Conservation (phyloP, 2,113 vertebrate species). For the Salminus brasiliensis region DNA sequence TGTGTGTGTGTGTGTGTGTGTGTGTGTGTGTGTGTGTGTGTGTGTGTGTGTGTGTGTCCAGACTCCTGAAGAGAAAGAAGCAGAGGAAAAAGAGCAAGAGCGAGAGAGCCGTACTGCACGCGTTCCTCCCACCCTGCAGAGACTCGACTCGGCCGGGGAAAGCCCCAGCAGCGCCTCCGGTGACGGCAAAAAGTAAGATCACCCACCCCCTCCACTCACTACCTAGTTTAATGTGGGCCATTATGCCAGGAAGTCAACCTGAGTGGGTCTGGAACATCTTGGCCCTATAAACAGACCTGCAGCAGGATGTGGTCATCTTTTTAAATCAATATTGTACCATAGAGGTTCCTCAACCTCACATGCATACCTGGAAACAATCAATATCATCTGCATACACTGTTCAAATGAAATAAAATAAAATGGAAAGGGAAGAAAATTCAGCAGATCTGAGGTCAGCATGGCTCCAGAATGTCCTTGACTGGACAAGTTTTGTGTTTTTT, state of each 20-base stretch:
- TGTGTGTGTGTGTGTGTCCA: slow-evolving; percentile 30
- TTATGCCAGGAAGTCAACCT: background rate
- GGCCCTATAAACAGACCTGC: background rate
- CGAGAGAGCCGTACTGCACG: slow-evolving; percentile 79
- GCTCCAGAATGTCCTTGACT: no score
- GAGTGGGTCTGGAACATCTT: background rate
- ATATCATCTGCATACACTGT: no score
- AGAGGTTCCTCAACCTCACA: no score
- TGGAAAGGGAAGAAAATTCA: no score
- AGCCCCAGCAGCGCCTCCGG: slow-evolving; percentile 68
- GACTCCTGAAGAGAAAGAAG: slow-evolving; percentile 69
- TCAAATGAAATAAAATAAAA: no score
- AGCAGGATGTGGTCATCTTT: no score
- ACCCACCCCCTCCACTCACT: background rate
- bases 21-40: background rate
- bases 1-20: no score
- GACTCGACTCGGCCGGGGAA: slow-evolving; percentile 64
- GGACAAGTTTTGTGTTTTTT: no score
- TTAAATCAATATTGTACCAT: no score
- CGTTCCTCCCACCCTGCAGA: slow-evolving; percentile 79
- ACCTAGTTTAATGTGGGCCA: background rate
- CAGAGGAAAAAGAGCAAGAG: slow-evolving; percentile 73
- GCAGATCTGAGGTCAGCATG: no score
- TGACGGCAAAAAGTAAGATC: slow-evolving; percentile 73
- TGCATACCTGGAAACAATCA: no score